Evolutionary conservation across 1,140 invertebrate species (phyloP).

Genomic region (Fopius arisanus): DNA sequence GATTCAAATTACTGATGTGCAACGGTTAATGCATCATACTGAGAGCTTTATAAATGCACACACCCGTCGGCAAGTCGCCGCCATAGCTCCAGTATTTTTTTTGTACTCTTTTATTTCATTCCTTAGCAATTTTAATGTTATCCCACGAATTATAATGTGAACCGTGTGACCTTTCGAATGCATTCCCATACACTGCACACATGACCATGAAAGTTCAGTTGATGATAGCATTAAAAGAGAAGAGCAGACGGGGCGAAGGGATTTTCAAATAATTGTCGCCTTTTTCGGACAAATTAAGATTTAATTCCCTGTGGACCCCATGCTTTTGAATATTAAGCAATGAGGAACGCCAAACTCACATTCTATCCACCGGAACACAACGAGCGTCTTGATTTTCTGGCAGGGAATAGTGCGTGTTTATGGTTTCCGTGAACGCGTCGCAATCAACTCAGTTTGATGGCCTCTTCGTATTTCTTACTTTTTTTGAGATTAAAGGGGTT

Average conservation of each 20-base stretch:
- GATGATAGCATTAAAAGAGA: conserved; percentile 26
- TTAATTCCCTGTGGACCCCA: not conserved
- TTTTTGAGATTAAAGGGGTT: conserved; percentile 29
- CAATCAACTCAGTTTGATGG: conserved; percentile 40
- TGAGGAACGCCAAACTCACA: not conserved
- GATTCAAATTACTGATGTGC: not conserved
- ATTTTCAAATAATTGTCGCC: no score
- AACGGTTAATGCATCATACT: not conserved
- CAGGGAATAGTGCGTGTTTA: conserved; percentile 42
- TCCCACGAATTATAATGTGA: conserved; percentile 56
- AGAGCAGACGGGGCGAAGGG: no score
- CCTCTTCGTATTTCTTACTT: conserved; percentile 20
- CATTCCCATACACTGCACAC: conserved; percentile 42
- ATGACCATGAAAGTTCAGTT: conserved; percentile 1
- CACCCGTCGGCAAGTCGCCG: not conserved
- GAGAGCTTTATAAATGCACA: conserved; percentile 17
- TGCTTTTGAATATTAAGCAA: not conserved
- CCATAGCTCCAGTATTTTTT: conserved; percentile 35
- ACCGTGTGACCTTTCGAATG: conserved; percentile 33
- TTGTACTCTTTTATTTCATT: conserved; percentile 53
- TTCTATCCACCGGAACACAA: not conserved
- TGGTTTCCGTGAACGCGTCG: conserved; percentile 42
- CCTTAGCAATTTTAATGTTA: conserved; percentile 60
- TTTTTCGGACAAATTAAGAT: not conserved
- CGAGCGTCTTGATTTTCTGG: conserved; percentile 29